Base-by-base conservation (phyloP, 2,113 vertebrate genomes). In the Oreotragus oreotragus region DNA sequence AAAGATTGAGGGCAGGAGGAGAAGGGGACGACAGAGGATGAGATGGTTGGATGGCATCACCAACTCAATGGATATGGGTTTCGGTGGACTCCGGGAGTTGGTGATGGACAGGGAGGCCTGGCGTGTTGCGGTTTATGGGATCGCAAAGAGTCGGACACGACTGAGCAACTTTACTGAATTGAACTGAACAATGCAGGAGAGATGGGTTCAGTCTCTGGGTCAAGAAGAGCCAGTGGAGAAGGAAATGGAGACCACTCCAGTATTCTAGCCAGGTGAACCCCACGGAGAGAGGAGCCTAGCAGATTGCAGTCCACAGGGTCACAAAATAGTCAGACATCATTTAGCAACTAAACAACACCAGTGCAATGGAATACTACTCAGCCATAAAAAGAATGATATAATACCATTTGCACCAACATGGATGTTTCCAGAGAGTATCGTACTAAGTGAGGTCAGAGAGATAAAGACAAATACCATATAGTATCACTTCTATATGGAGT, bases 41-140 rank as follows among this genome's bases (percentile, higher is more conserved):
- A 15, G 6, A 30, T 7, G 28, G 6, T 15, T 30, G 28, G 60
- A 30, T 62, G 60, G 60, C 60, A 30, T 62, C 28, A 30, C 6
- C 6, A 7, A 15, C 60, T 15, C 28, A 15, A 15, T 14, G 60
- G 28, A 30, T 3, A 7, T 62, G 60, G 60, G 28, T 62, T 7
- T 62, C 1, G 13, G 60, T 62, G 60, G 13, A 15, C 60, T 33
- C 60, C 0, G 1, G 28, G 28, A 62, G 60, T 15, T 62, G 28
- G 60, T 33, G 28, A 33, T 30, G 28, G 60, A 62, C 28, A 62
- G 13, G 60, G 60, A 30, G 28, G 13, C 28, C 28, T 62, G 28
- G 13, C 2, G 0, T 62, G 13, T 7, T 62, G 28, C 2, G 6
- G 13, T 62, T 62, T 7, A 15, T 15, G 28, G 6, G 28, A 28